Base-by-base conservation (phyloP, 2,797 vertebrate genomes). In the Apogon hyalosoma region DNA sequence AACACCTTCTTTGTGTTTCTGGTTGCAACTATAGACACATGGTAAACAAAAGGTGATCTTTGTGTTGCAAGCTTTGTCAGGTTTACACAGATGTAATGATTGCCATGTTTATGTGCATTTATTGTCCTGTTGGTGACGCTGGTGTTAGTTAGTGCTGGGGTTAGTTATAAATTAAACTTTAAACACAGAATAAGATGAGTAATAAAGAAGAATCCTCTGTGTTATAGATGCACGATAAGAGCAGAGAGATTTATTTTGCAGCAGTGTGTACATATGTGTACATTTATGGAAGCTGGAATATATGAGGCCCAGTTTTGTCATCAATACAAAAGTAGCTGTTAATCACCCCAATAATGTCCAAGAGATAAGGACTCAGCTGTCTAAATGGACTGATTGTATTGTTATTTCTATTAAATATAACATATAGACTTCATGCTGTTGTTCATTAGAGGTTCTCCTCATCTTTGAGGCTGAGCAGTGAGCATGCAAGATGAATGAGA, bases 21-120 rank as follows among this genome's bases (percentile, higher is more conserved):
- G 68, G 53, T 47, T 49, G 70, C 49, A 52, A 38, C 11, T 24
- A 0, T 50, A 18, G 46, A 54, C 42, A 54, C 42, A 36, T 28
- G 13, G 45, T 6, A 4, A 16, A 56, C 19, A 40, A 16, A 2
- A 11, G 24, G 24, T 15, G 36, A 6, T 28, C 33, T 28, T 36
- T 11, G 11, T 48, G 41, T 39, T 11, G 1, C 3, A 40, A 13
- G 39, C 57, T 54, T 46, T 16, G 33, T 24, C n/a, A 9, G 1
- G 16, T 33, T 56, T 3, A 57, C 14, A 42, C 49, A 9, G n/a
- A 16, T 18, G 1, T 33, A 36, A 58, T 50, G 6, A 8, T 1
- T 24, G 5, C 33, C n/a, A 16, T 0, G 1, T 6, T 31, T 61
- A 21, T 39, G 40, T 51, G 49, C 19, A 19, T 65, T 69, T 57